Evolutionary conservation across 2,113 vertebrate genomes (phyloP).

Genomic region (Vireo altiloquus): DNA sequence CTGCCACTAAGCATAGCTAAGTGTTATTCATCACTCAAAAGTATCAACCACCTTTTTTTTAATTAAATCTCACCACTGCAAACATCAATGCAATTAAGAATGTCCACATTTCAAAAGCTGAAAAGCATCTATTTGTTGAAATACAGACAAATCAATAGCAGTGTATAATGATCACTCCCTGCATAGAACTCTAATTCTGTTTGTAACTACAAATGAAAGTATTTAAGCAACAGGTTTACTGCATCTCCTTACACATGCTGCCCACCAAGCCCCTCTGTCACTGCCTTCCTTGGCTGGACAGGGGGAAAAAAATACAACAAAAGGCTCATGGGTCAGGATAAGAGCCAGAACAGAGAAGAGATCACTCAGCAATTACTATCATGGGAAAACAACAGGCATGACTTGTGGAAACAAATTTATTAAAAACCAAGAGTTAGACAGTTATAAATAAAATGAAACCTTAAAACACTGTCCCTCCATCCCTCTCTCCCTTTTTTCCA

Average conservation of each 20-base stretch:
- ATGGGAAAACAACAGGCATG: neutral
- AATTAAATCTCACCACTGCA: neutral
- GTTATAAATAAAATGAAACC: neutral
- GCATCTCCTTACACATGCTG: neutral
- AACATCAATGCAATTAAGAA: neutral
- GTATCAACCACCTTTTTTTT: neutral
- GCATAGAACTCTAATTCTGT: neutral
- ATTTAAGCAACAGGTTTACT: neutral
- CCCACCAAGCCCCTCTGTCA: neutral
- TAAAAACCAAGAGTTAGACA: neutral
- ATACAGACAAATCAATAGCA: neutral
- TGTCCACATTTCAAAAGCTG: neutral
- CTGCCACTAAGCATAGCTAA: neutral
- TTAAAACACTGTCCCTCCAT: neutral
- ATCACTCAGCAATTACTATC: neutral
- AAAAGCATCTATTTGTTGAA: neutral
- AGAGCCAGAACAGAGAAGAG: neutral
- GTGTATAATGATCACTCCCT: neutral
- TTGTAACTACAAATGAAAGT: neutral
- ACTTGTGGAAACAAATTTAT: neutral
- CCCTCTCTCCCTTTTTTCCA: neutral
- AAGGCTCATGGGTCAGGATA: rapidly evolving
- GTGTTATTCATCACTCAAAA: neutral
- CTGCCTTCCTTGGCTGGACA: neutral
- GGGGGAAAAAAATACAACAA: rapidly evolving